A percentile compares a stretch with the other conserved stretches of the same genome.
These are phyloP conservation scores for Camptogramma bilineatum DNA, from an alignment of 2,888 invertebrate genomes.

Conservation along the genomic window DNA sequence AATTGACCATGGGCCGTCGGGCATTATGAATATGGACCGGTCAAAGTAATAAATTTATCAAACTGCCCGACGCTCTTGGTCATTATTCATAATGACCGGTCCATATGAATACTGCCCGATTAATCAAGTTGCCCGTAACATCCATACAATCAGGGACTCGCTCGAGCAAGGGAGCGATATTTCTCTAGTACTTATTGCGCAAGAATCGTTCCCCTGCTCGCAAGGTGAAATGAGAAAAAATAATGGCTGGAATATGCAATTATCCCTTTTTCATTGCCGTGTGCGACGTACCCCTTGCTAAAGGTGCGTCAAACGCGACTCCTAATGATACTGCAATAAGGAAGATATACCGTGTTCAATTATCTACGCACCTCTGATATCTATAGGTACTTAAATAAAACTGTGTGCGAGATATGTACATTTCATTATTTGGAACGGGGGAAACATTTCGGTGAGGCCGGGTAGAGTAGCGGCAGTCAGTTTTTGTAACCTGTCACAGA, in stretches of 20 bases:
- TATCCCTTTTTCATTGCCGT: slow-evolving; percentile 70
- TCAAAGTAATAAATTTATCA: too few species aligned
- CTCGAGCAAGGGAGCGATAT: neutral
- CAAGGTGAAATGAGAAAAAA: slow-evolving; percentile 69
- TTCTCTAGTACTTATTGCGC: neutral
- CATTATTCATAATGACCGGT: too few species aligned
- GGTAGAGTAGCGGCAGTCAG: neutral
- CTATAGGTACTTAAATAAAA: neutral
- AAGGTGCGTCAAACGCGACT: slow-evolving; percentile 38
- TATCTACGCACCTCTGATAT: neutral
- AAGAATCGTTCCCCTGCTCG: slow-evolving; percentile 39
- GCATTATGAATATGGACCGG: too few species aligned
- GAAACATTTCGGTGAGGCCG: neutral
- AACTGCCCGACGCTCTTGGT: too few species aligned
- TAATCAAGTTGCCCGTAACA: too few species aligned
- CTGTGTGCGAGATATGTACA: neutral
- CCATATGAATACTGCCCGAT: too few species aligned
- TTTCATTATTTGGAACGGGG: neutral
- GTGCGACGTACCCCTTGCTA: slow-evolving; percentile 30
- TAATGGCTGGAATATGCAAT: slow-evolving; percentile 68
- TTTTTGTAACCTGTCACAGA: too few species aligned
- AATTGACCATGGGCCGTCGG: too few species aligned
- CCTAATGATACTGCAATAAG: slow-evolving; percentile 22
- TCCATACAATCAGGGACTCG: too few species aligned
- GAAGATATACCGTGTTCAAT: slow-evolving; percentile 3